Percentiles rank a stretch among this genome's conserved stretches.
Conservation (phyloP, 2,797 vertebrate species). For the Buceros bicornis region DNA sequence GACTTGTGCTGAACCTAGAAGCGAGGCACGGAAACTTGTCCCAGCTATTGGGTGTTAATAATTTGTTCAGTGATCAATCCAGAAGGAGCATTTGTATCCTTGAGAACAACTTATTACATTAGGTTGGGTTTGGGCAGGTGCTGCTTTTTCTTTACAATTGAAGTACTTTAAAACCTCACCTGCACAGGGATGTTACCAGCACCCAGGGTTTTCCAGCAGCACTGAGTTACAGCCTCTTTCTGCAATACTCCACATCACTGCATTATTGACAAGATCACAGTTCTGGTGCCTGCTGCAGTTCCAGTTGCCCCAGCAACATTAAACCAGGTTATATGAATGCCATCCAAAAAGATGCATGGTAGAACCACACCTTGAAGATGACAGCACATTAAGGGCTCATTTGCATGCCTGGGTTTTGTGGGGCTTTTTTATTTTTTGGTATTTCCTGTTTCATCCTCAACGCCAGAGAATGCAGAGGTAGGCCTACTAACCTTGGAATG, state of each 20-base stretch:
- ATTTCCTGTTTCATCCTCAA: conserved; percentile 68
- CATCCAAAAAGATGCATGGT: background rate
- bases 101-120: background rate
- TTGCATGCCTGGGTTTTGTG: background rate
- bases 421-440: conserved; percentile 28
- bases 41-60: background rate
- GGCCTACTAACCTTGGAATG: conserved; percentile 1
- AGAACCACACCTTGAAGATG: background rate
- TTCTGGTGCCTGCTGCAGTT: background rate
- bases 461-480: conserved; percentile 59
- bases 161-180: background rate
- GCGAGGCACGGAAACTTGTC: background rate
- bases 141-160: background rate
- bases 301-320: background rate
- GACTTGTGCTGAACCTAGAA: background rate
- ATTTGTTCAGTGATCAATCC: background rate
- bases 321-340: background rate
- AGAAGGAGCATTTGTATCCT: background rate
- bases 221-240: background rate
- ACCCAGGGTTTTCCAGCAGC: background rate
- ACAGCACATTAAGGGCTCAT: background rate
- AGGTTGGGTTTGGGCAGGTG: background rate
- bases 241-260: rapidly evolving
- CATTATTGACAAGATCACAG: background rate
- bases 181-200: background rate